Percentiles rank a stretch among this genome's conserved stretches.
Evolutionary conservation across 2,113 vertebrate genomes (phyloP).

Genomic region (Pyxicephalus adspersus): DNA sequence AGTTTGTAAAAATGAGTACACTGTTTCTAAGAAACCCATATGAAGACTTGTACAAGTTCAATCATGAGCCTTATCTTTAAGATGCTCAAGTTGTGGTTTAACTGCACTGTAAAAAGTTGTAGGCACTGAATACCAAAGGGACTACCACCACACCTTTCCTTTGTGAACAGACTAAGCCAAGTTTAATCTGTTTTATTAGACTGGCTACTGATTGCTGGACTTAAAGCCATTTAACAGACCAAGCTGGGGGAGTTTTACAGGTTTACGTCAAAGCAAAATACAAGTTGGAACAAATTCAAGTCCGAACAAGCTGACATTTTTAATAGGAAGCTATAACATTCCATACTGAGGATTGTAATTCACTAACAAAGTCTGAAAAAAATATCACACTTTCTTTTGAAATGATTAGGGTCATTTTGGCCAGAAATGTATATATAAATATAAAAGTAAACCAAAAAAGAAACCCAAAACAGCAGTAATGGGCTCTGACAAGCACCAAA

Average conservation of each 20-base stretch:
- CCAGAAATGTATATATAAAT: too few relatives aligned
- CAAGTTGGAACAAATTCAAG: constrained; percentile 15
- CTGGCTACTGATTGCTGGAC: constrained; percentile 12
- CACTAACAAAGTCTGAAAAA: too few relatives aligned
- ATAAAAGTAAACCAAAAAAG: too few relatives aligned
- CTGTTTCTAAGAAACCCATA: neutral
- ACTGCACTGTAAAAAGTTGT: neutral
- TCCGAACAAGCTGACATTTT: neutral
- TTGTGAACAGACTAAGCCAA: constrained; percentile 10
- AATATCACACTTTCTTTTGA: too few relatives aligned
- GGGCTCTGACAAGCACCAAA: too few relatives aligned
- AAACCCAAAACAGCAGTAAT: too few relatives aligned
- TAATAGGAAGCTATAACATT: neutral
- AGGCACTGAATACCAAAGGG: constrained; percentile 4
- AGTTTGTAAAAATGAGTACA: neutral
- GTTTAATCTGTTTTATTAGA: constrained; percentile 35
- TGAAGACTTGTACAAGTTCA: neutral
- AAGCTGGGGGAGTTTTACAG: constrained; percentile 11
- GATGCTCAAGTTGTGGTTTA: constrained; percentile 22
- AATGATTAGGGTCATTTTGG: too few relatives aligned
- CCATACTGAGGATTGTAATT: too few relatives aligned
- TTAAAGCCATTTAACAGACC: constrained; percentile 29
- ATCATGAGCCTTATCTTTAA: constrained; percentile 21
- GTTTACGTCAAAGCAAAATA: constrained; percentile 21
- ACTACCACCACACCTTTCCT: constrained; percentile 17